Evolutionary conservation across 2,797 vertebrate genomes (phyloP).

Genomic region (Pangasius sanitwongsei): DNA sequence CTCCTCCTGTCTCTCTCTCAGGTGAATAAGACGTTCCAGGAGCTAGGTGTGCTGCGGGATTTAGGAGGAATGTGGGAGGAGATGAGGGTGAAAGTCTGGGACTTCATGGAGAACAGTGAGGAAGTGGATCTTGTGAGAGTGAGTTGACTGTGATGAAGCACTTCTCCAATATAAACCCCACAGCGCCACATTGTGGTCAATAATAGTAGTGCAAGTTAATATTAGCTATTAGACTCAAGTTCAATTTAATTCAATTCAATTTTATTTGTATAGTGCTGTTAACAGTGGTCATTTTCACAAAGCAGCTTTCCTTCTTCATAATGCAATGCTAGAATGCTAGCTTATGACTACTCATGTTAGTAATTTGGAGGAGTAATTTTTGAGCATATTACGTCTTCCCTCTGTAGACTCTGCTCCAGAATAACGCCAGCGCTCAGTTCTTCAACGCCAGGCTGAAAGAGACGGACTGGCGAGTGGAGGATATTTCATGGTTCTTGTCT

Average conservation of each 20-base stretch:
- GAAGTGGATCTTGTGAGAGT: slow-evolving; percentile 91
- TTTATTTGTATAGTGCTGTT: too few species aligned
- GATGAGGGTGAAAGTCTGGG: slow-evolving; percentile 87
- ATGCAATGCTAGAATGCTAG: background rate
- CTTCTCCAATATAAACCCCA: background rate
- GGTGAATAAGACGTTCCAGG: slow-evolving; percentile 97
- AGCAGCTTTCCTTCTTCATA: too few species aligned
- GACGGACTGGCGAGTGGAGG: slow-evolving; percentile 84
- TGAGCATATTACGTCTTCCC: background rate
- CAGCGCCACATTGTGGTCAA: slow-evolving; percentile 43
- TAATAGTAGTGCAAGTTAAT: slow-evolving; percentile 5
- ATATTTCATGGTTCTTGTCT: slow-evolving; percentile 83
- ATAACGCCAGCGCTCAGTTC: slow-evolving; percentile 80
- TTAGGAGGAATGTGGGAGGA: slow-evolving; percentile 95
- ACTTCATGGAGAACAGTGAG: slow-evolving; percentile 89
- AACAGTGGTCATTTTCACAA: too few species aligned
- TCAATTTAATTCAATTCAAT: too few species aligned
- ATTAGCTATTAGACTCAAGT: background rate
- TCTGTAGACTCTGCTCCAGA: slow-evolving; percentile 84
- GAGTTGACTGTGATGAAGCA: slow-evolving; percentile 57
- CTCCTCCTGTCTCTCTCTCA: slow-evolving; percentile 59
- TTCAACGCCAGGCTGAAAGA: slow-evolving; percentile 77
- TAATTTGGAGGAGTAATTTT: background rate
- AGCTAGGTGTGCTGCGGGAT: slow-evolving; percentile 89
- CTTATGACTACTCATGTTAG: too few species aligned